phyloP scores from a whole-genome alignment of 2,797 vertebrate genomes.

The Gymnopithys bicolor region DNA sequence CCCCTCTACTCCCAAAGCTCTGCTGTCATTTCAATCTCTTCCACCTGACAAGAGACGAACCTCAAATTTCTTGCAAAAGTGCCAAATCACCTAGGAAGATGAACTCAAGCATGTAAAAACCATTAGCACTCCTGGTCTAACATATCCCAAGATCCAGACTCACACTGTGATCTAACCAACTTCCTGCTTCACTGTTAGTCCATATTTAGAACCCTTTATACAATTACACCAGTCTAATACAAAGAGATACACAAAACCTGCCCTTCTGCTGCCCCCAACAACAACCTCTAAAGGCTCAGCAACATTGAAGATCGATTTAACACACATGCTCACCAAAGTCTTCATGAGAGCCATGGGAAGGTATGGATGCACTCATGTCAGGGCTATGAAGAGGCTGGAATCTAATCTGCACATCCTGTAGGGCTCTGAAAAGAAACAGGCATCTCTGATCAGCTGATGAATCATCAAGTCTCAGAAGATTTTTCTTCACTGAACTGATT shows the following conservation, averaged over 20 bases:
- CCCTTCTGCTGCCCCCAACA: not conserved
- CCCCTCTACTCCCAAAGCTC: not conserved
- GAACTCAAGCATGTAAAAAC: not conserved
- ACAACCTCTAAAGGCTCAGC: not conserved
- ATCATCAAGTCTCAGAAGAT: not conserved
- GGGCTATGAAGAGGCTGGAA: conserved; percentile 88
- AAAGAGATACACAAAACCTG: not conserved
- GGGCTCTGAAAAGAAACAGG: conserved; percentile 78
- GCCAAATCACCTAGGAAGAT: not conserved
- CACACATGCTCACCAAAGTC: conserved; percentile 81
- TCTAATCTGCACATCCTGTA: conserved; percentile 98
- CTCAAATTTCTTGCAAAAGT: not conserved
- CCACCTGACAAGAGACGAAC: not conserved
- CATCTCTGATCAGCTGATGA: not conserved
- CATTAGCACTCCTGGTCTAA: not conserved
- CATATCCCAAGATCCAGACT: not conserved
- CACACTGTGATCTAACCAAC: not conserved
- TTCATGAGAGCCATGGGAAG: conserved; percentile 83
- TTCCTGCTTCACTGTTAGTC: not conserved
- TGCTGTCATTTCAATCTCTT: not conserved
- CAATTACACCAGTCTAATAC: not conserved
- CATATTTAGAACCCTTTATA: not conserved
- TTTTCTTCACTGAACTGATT: not conserved
- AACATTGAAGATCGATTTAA: not conserved
- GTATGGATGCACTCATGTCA: conserved; percentile 77